Percentiles rank a stretch among this genome's conserved stretches.
Conservation (phyloP, 2,888 invertebrate species). For the Tachina grossa region DNA sequence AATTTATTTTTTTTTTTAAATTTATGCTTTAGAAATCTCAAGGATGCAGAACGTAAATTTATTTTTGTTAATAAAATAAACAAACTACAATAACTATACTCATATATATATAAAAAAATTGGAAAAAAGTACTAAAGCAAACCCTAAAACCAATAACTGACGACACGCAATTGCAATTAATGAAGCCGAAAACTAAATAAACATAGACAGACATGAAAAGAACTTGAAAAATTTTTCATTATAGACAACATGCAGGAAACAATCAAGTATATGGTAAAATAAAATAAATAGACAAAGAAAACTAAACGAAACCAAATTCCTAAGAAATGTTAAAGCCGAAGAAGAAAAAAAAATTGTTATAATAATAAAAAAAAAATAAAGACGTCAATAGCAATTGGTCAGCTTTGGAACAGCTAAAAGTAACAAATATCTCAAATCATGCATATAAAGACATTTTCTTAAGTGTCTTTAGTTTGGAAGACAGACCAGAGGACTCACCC, state of each 20-base stretch:
- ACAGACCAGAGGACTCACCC: too few species aligned
- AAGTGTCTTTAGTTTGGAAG: slow-evolving; percentile 3
- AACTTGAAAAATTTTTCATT: slow-evolving; percentile 11
- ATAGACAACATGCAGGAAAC: slow-evolving; percentile 26
- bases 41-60: slow-evolving; percentile 54
- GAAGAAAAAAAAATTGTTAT: slow-evolving; percentile 7
- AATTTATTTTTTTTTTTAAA: slow-evolving; percentile 22
- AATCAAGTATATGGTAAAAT: slow-evolving; percentile 38
- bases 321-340: slow-evolving; percentile 42
- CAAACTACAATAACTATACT: slow-evolving; percentile 21
- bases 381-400: slow-evolving; percentile 72
- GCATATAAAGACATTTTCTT: slow-evolving; percentile 61
- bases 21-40: slow-evolving; percentile 54
- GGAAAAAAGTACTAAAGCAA: slow-evolving; percentile 41
- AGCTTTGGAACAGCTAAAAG: slow-evolving; percentile 52
- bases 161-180: slow-evolving; percentile 81
- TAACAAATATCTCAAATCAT: slow-evolving; percentile 53
- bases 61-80: slow-evolving; percentile 24
- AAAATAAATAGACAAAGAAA: slow-evolving; percentile 43
- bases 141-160: slow-evolving; percentile 66
- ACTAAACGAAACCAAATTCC: slow-evolving; percentile 33
- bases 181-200: slow-evolving; percentile 73
- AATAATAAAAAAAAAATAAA: slow-evolving; percentile 57
- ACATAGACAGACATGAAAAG: slow-evolving; percentile 64
- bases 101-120: slow-evolving; percentile 5